Evolutionary conservation across 1,140 invertebrate genomes (phyloP), one percentile per base, ranked within the genome.

Genomic region (Sarcophaga peregrina): DNA sequence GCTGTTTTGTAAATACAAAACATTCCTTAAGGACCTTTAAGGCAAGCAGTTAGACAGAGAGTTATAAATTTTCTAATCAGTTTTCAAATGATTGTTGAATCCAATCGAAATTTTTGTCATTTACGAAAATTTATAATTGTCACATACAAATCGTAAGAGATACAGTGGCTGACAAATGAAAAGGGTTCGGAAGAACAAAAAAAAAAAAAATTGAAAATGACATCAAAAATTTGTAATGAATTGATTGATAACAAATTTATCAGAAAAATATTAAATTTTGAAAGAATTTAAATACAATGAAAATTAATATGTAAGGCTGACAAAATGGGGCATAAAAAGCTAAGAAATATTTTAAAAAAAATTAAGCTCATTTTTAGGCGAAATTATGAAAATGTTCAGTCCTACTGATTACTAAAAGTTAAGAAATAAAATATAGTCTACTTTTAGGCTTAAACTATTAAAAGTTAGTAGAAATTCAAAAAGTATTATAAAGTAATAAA

Each of bases 101-200:
- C 82, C 81, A 81, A 82, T 85, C 83, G 83, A 83, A 82, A 83
- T 81, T 80, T 83, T 85, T 85, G 83, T 83, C 84, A 85, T 85
- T 83, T 37, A 85, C 80, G 83, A 83, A 82, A 81, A 76, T 78
- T 75, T 83, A 83, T 82, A 73, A 81, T 78, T 78, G 75, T 78
- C 75, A 78, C 17, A 52, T 78, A 20, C 15, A 78, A 78, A 25
- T 25, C 50, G 46, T 37, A 37, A 37, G 4, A 37, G 25, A 37
- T 50, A 78, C 8, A 83, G 73, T 84, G 58, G 80, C 82, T 84
- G 84, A 84, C 84, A 84, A 84, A 83, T 84, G 82, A 84, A 83
- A 84, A 84, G 84, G 84, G 84, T 84, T 75, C 3, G 10, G 20
- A 25, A 17, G 8, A 8, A 8, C 7, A 50, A 8, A 50, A 68